phyloP scores from a whole-genome alignment of 2,797 vertebrate genomes.

The Silurus aristotelis region DNA sequence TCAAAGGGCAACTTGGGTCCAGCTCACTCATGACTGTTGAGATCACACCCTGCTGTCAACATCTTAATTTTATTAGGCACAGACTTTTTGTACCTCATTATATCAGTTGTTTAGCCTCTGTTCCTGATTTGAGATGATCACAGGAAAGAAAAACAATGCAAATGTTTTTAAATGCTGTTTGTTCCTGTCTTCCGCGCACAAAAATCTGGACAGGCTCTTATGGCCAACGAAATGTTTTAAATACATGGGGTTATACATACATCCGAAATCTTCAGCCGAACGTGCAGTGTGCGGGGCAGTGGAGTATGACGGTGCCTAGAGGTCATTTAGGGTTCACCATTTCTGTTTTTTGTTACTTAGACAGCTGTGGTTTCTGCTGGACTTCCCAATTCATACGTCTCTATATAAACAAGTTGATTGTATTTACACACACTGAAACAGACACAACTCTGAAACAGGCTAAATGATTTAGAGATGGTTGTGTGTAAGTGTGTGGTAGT shows the following conservation, averaged over 20 bases:
- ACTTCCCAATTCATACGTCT: constrained; percentile 57
- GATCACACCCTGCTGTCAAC: background rate
- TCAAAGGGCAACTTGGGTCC: constrained; percentile 12
- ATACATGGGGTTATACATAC: background rate
- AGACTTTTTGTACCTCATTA: constrained; percentile 10
- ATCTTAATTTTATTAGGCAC: constrained; percentile 41
- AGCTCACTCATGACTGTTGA: background rate
- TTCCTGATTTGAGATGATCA: constrained; percentile 13
- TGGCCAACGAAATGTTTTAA: background rate
- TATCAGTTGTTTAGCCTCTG: constrained; percentile 43
- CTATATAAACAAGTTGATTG: constrained; percentile 57
- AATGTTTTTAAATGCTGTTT: background rate
- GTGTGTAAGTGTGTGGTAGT: background rate
- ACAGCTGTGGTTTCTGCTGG: constrained; percentile 40
- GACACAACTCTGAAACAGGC: background rate
- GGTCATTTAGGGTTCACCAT: constrained; percentile 18
- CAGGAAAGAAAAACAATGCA: background rate
- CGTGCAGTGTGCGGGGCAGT: background rate
- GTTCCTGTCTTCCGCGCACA: background rate
- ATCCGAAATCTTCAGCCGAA: background rate
- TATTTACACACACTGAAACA: constrained; percentile 18
- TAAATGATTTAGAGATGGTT: constrained; percentile 32
- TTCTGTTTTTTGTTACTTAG: constrained; percentile 9
- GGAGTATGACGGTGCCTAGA: constrained; percentile 13
- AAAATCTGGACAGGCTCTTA: background rate